Percentiles rank a stretch among this genome's conserved stretches.
phyloP scores from a whole-genome alignment of 2,888 invertebrate genomes.

The Heliconius cydno region DNA sequence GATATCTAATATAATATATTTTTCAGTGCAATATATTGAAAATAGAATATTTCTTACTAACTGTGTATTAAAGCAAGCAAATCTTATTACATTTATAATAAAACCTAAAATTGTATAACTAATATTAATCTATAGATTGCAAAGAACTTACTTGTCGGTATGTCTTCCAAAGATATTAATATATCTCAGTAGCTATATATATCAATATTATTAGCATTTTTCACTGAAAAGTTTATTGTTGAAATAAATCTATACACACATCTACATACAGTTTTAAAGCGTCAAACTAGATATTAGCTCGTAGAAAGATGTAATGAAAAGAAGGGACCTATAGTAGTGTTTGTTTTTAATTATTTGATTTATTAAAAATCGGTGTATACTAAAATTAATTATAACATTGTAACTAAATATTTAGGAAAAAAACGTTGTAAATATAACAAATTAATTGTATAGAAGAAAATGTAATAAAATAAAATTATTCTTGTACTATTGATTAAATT shows the following conservation, averaged over 20 bases:
- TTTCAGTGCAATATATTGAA: background rate
- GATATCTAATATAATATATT: background rate
- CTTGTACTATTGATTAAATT: background rate
- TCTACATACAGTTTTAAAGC: background rate
- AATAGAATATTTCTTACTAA: background rate
- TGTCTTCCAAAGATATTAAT: slow-evolving; percentile 6
- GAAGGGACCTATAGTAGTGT: slow-evolving; percentile 64
- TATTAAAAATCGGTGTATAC: background rate
- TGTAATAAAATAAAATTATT: background rate
- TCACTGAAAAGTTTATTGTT: background rate
- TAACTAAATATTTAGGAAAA: background rate
- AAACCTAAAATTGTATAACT: background rate
- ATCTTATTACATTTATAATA: background rate
- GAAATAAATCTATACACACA: background rate
- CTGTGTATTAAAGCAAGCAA: background rate
- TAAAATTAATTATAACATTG: background rate
- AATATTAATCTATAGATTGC: background rate
- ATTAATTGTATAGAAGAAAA: background rate
- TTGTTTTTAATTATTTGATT: slow-evolving; percentile 45
- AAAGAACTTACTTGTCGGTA: background rate
- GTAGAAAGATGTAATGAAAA: slow-evolving; percentile 41
- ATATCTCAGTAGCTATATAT: background rate
- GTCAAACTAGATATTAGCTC: background rate
- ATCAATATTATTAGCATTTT: too few species aligned
- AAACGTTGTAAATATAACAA: slow-evolving; percentile 3